Percentiles rank a stretch among this genome's conserved stretches.
phyloP scores from a whole-genome alignment of 2,113 vertebrate species.

The Oreamnos americanus region DNA sequence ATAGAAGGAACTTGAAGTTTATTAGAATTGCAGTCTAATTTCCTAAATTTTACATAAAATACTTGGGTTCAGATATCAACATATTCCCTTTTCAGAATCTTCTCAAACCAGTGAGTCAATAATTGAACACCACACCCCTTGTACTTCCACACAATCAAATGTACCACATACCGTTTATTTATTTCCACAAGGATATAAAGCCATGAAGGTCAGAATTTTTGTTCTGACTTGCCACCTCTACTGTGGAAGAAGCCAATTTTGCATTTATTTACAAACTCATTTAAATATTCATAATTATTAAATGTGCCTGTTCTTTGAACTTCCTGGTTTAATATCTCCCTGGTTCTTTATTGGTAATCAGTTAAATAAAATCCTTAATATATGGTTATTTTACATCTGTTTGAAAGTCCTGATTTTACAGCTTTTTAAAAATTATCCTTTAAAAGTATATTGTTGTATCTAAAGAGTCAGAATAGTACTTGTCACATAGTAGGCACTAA shows the following conservation, averaged over 20 bases:
- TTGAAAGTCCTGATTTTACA: neutral
- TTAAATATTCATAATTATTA: neutral
- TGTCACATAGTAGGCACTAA: neutral
- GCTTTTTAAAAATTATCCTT: neutral
- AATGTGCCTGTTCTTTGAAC: neutral
- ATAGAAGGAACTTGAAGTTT: neutral
- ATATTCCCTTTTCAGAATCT: neutral
- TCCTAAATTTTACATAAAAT: neutral
- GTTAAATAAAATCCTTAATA: neutral
- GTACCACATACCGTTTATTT: neutral
- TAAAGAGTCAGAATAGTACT: neutral
- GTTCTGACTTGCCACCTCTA: neutral
- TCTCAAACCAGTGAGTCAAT: neutral
- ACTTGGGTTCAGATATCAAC: neutral
- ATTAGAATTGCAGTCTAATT: neutral
- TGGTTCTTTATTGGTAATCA: neutral
- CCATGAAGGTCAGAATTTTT: neutral
- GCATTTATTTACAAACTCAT: neutral
- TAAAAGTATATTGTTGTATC: neutral
- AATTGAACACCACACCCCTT: neutral
- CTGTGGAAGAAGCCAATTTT: neutral
- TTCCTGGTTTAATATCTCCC: neutral
- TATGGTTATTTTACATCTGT: neutral
- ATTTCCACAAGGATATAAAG: neutral
- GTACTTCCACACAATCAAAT: neutral